Evolutionary conservation across 2,797 vertebrate genomes (phyloP).

Genomic region (Gymnodraco acuticeps): DNA sequence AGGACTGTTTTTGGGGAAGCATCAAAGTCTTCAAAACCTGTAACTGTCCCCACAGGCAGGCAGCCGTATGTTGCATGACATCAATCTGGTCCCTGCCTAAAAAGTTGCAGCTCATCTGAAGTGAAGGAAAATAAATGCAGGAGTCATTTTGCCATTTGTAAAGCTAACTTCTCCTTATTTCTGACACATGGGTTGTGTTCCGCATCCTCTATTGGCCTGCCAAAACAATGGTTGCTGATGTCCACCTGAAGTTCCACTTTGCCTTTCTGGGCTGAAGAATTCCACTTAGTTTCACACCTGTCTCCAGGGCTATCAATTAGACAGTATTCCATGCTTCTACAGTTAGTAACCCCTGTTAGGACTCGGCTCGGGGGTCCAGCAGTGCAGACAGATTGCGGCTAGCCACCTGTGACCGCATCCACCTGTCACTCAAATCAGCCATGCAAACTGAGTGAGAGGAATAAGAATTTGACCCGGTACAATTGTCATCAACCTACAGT

Average conservation of each 20-base stretch:
- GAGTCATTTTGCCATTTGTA: constrained; percentile 9
- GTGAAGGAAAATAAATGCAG: background rate
- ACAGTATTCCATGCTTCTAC: background rate
- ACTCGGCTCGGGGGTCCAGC: no score
- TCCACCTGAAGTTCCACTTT: background rate
- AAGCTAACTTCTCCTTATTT: constrained; percentile 14
- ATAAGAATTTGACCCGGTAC: no score
- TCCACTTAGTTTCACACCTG: background rate
- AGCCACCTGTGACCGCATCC: no score
- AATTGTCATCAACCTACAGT: no score
- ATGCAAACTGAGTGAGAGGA: no score
- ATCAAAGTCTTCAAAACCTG: constrained; percentile 44
- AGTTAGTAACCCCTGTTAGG: background rate
- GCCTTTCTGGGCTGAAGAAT: background rate
- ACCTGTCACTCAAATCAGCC: no score
- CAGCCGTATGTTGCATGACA: constrained; percentile 1
- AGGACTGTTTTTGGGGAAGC: constrained; percentile 29
- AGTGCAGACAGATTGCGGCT: no score
- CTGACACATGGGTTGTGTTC: background rate
- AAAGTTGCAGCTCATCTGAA: constrained; percentile 7
- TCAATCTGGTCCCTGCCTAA: constrained; percentile 1
- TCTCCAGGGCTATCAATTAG: background rate
- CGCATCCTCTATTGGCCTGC: no score
- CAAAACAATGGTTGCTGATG: background rate
- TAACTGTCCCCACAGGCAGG: constrained; percentile 17